Evolutionary conservation across 2,113 vertebrate species (phyloP), one percentile per base, ranked within the genome.

Genomic region (Formicarius rufipectus): DNA sequence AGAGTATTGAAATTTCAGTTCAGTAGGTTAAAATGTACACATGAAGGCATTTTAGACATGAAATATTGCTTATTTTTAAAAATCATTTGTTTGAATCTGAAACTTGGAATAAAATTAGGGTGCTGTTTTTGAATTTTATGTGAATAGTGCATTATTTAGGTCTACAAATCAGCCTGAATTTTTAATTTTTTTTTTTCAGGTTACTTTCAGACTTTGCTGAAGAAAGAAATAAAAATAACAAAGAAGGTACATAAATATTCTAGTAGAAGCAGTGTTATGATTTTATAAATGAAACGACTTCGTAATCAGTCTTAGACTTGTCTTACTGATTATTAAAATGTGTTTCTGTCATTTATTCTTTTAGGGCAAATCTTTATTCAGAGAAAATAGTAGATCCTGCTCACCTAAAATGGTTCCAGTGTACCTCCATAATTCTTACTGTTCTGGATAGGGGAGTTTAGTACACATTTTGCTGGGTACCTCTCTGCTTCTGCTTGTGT

Each of bases 181-280:
- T 21, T 24, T 49, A 35, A 31, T 0, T 64, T 47, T 50, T 84
- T 77, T 94, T 63, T 93, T 95, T 7, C 84, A 98, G 98, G 98
- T 84, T 97, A 14, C 93, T 98, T 75, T 97, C 98, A 92, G 90
- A 94, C 42, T 72, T 94, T 72, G 97, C 97, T 37, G 55, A 95
- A 87, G 92, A 94, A 66, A 78, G 95, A 74, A 98, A 98, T 74
- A 92, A 97, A 95, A 90, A 89, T 28, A 97, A 96, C 63, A 87
- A 93, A 95, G 96, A 97, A 98, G 98, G 97, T 98, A 98, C n/a
- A 42, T 85, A 95, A 95, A 74, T 63, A 49, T 78, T 80, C 20
- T 35, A 39, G 21, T 42, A 49, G 24, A 87, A 92, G 39, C 33
- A 64, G 28, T 55, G 23, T 33, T 47, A 30, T 1, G 73, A 50